Evolutionary conservation across 2,797 vertebrate genomes (phyloP).

Genomic region (Halcyon chelicuti): DNA sequence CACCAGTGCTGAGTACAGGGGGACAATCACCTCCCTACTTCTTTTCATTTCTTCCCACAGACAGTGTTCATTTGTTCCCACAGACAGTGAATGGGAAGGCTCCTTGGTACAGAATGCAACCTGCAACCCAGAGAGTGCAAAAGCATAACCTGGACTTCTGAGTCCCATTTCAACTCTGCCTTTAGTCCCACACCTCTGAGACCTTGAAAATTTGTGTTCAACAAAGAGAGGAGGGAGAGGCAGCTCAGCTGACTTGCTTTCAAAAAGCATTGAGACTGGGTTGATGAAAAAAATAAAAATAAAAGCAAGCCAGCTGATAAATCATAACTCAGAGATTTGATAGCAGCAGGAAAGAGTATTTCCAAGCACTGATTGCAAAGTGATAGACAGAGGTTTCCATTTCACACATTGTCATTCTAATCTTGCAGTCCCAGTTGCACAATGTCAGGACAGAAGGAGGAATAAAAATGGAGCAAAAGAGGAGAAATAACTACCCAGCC

Average conservation of each 20-base stretch:
- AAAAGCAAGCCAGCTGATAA: neutral
- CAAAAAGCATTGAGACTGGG: neutral
- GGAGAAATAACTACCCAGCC: neutral
- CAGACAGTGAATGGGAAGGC: neutral
- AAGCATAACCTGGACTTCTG: neutral
- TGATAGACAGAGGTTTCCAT: constrained; percentile 19
- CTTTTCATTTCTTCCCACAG: too few relatives aligned
- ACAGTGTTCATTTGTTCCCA: neutral
- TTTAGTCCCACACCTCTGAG: neutral
- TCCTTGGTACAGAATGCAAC: fast-evolving
- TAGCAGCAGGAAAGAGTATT: neutral
- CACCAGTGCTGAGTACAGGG: too few relatives aligned
- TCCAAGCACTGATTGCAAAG: constrained; percentile 1
- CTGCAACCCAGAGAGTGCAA: fast-evolving
- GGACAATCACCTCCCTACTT: too few relatives aligned
- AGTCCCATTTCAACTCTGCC: neutral
- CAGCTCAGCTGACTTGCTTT: neutral
- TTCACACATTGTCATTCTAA: constrained; percentile 25
- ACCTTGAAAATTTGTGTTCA: neutral
- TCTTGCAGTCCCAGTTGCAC: neutral
- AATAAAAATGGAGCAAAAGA: neutral
- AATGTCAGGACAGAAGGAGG: neutral
- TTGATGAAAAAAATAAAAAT: neutral
- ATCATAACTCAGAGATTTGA: neutral
- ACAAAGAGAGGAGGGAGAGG: neutral